Evolutionary conservation across 2,113 vertebrate species (phyloP), one percentile per base, ranked within the genome.

Genomic region (Taurulus bubalis): DNA sequence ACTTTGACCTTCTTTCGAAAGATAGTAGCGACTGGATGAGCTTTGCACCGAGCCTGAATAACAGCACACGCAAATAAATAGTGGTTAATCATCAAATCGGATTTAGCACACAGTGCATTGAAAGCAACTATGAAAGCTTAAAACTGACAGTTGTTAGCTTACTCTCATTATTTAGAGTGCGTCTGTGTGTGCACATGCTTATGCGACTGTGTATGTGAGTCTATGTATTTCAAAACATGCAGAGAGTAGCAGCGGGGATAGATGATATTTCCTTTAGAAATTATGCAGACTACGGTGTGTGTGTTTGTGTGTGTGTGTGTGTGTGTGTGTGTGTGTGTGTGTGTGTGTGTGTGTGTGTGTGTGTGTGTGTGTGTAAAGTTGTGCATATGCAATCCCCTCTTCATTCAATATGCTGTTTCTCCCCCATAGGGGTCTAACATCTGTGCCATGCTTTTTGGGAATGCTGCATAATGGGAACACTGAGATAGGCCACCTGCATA

Each of bases 401-500:
- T 70, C 68, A 69, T 82, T 84, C 70, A 72, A 70, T 62, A 40
- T 58, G 66, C 63, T 60, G 68, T 67, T 77, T 79, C 45, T 85
- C 24, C 78, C 72, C 81, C 65, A 84, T 68, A 77, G 87, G 76
- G 74, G 56, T 53, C 49, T 62, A 85, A 89, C 86, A 92, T 89
- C 83, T 88, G 80, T 53, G 68, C 80, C 71, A 56, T 74, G 77
- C 85, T 89, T 89, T 73, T 89, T 70, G 73, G 75, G 36, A 66
- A 71, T 72, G 75, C 86, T 77, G 81, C 82, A 87, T 82, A 87
- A 91, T 85, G 83, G 76, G 75, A 83, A 78, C 75, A 84, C 75
- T 89, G 87, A 85, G 80, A 84, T 60, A 74, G 75, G 73, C 87
- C 88, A 90, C 85, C 83, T 88, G 90, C 85, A 85, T 84, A 51